phyloP scores from a whole-genome alignment of 2,888 invertebrate species.

The Anticlea derivata region DNA sequence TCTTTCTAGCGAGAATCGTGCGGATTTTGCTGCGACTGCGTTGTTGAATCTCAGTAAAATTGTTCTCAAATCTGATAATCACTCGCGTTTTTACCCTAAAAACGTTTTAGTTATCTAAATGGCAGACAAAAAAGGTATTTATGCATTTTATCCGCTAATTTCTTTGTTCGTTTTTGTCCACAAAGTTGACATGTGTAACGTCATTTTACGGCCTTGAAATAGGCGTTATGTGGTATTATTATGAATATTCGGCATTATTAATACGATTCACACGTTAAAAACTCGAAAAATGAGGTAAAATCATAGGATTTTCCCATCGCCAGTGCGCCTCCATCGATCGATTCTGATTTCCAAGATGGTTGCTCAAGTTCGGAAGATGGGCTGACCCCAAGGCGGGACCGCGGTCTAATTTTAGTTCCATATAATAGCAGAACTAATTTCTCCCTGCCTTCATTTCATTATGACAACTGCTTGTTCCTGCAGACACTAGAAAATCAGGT shows the following conservation, averaged over 20 bases:
- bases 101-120: constrained; percentile 67
- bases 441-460: neutral
- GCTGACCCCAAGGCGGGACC: constrained; percentile 41
- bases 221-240: constrained; percentile 42
- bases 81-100: constrained; percentile 54
- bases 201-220: constrained; percentile 57
- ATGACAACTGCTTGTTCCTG: neutral
- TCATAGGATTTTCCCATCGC: constrained; percentile 16
- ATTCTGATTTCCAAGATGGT: constrained; percentile 72
- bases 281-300: neutral
- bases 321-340: constrained; percentile 45
- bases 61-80: constrained; percentile 51
- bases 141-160: constrained; percentile 60
- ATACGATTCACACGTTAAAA: constrained; percentile 17
- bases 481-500: neutral
- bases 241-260: constrained; percentile 30
- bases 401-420: constrained; percentile 50
- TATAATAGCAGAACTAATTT: constrained; percentile 35
- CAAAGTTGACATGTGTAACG: constrained; percentile 78
- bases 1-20: constrained; percentile 57
- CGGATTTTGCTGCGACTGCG: constrained; percentile 63
- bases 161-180: constrained; percentile 69
- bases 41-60: constrained; percentile 45
- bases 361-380: constrained; percentile 41
- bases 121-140: constrained; percentile 85